A percentile compares a stretch with the other conserved stretches of the same genome.
phyloP scores from a whole-genome alignment of 2,888 invertebrate species.

The Cantharis rufa region DNA sequence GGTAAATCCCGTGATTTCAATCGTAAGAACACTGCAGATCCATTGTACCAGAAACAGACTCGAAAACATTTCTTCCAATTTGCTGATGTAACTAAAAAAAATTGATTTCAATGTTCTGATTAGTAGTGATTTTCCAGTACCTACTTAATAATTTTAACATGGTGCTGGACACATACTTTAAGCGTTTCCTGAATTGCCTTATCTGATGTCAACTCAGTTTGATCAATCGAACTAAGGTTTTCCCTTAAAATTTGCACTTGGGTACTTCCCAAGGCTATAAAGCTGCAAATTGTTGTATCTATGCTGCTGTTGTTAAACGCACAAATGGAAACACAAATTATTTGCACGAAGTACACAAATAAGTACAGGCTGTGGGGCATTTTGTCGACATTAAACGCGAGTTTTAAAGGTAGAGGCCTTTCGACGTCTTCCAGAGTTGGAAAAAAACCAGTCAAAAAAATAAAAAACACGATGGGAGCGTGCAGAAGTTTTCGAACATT shows the following conservation, averaged over 20 bases:
- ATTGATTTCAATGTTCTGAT: background rate
- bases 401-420: background rate
- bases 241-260: background rate
- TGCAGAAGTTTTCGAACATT: background rate
- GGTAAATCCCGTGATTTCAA: background rate
- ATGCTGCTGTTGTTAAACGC: slow-evolving; percentile 3
- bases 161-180: background rate
- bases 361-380: background rate
- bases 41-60: background rate
- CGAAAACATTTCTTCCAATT: background rate
- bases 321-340: background rate
- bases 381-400: background rate
- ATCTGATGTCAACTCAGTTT: background rate
- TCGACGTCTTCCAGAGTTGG: background rate
- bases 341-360: background rate
- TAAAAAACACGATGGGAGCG: background rate
- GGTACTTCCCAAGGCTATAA: background rate
- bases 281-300: background rate
- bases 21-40: background rate
- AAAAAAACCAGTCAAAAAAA: background rate
- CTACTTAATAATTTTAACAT: background rate
- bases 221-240: background rate
- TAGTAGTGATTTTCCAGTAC: background rate
- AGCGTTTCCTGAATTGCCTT: background rate
- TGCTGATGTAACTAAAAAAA: background rate